Percentiles rank a stretch among this genome's conserved stretches.
Evolutionary conservation across 30 jellyfish, hydroid and myxozoan genomes (phyloP).

Genomic region (Sanderia malayensis): DNA sequence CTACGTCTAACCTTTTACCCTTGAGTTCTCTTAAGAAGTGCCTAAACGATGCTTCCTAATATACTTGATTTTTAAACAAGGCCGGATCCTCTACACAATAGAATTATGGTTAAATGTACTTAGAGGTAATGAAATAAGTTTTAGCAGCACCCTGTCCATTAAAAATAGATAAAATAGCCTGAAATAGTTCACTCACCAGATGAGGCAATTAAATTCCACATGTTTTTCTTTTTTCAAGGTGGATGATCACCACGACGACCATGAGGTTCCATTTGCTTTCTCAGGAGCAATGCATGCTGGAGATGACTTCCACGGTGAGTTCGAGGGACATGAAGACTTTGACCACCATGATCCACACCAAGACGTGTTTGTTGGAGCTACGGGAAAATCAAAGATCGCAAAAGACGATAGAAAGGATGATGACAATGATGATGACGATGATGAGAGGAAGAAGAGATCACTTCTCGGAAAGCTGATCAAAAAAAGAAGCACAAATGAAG

Average conservation of each 20-base stretch:
- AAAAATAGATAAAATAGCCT: too few relatives aligned
- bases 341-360: slow-evolving; percentile 9
- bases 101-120: too few relatives aligned
- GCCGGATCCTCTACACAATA: too few relatives aligned
- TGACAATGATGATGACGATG: slow-evolving; percentile 16
- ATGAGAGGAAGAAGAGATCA: slow-evolving; percentile 40
- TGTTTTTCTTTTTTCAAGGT: neutral
- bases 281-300: neutral
- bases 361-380: slow-evolving; percentile 10
- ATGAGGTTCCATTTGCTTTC: neutral
- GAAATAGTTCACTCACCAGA: too few relatives aligned
- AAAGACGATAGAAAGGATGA: slow-evolving; percentile 1
- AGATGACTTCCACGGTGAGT: slow-evolving; percentile 7
- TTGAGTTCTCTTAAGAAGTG: too few relatives aligned
- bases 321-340: slow-evolving; percentile 21
- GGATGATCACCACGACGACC: slow-evolving; percentile 25
- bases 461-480: slow-evolving; percentile 43
- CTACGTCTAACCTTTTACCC: too few relatives aligned
- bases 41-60: too few relatives aligned
- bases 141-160: too few relatives aligned
- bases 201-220: neutral
- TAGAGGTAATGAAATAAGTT: too few relatives aligned
- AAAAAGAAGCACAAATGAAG: slow-evolving; percentile 44
- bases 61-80: too few relatives aligned
- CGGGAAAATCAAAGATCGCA: slow-evolving; percentile 48